Conservation (phyloP, 2,888 invertebrate genomes). For the Hoplodrina ambigua region DNA sequence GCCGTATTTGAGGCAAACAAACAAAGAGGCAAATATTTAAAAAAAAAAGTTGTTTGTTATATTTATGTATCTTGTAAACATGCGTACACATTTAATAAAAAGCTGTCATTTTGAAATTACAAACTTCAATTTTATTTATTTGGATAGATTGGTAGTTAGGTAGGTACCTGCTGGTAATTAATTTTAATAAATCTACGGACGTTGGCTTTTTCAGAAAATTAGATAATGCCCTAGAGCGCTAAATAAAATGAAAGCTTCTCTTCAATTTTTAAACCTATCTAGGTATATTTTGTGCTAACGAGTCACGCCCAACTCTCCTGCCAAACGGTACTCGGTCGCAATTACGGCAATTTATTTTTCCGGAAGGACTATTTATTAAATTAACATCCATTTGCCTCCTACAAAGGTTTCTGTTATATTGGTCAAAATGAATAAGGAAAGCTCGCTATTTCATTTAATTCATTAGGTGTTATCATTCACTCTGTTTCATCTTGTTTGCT, state of each 20-base stretch:
- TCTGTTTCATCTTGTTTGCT: constrained; percentile 46
- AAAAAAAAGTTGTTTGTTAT: too few species aligned
- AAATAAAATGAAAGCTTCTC: constrained; percentile 39
- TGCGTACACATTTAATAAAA: too few species aligned
- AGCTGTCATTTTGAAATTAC: too few species aligned
- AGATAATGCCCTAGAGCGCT: constrained; percentile 13
- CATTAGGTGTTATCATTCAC: constrained; percentile 58
- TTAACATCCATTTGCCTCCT: constrained; percentile 72
- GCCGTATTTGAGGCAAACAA: too few species aligned
- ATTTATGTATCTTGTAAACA: too few species aligned
- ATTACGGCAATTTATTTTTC: constrained; percentile 74
- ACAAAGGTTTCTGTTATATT: constrained; percentile 66
- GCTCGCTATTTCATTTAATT: constrained; percentile 60
- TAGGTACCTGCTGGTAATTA: not conserved
- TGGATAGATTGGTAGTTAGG: too few species aligned
- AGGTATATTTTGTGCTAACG: constrained; percentile 67
- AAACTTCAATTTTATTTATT: too few species aligned
- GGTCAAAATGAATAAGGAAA: constrained; percentile 65
- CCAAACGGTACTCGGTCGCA: constrained; percentile 69
- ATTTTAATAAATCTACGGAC: not conserved
- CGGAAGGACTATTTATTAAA: constrained; percentile 75
- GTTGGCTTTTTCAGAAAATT: constrained; percentile 17
- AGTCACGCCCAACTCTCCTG: constrained; percentile 68
- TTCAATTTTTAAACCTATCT: constrained; percentile 54
- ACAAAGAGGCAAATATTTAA: too few species aligned